phyloP scores from a whole-genome alignment of 2,113 vertebrate species.

The Columba janthina region DNA sequence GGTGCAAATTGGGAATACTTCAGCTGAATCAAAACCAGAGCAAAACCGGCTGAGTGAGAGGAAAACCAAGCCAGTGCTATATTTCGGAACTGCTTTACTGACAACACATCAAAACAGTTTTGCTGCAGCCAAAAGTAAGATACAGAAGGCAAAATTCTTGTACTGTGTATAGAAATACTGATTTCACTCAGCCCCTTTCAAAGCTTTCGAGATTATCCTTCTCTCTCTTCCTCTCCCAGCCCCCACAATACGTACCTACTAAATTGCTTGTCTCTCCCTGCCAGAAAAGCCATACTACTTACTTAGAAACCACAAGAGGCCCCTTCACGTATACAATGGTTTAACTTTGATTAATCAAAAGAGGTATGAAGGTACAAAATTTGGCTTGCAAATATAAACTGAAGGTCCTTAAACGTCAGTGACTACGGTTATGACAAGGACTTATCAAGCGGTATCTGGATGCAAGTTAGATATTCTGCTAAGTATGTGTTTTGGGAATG shows the following conservation, averaged over 20 bases:
- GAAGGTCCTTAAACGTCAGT: conserved; percentile 30
- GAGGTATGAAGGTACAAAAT: conserved; percentile 56
- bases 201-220: conserved; percentile 11
- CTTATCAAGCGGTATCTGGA: neutral
- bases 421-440: conserved; percentile 49
- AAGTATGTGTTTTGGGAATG: neutral
- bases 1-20: neutral
- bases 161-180: neutral
- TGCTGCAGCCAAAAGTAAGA: neutral
- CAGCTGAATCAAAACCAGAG: neutral
- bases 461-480: neutral
- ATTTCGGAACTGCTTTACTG: neutral
- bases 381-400: conserved; percentile 45
- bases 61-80: neutral
- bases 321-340: conserved; percentile 43
- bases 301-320: conserved; percentile 63
- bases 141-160: neutral
- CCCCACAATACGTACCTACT: conserved; percentile 20
- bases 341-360: conserved; percentile 62
- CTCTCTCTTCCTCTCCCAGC: neutral
- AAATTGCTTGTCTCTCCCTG: conserved; percentile 52
- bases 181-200: conserved; percentile 9
- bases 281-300: conserved; percentile 63
- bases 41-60: neutral
- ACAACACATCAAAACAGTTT: neutral